phyloP scores from a whole-genome alignment of 2,888 invertebrate species.

The Gastrophysa polygoni region DNA sequence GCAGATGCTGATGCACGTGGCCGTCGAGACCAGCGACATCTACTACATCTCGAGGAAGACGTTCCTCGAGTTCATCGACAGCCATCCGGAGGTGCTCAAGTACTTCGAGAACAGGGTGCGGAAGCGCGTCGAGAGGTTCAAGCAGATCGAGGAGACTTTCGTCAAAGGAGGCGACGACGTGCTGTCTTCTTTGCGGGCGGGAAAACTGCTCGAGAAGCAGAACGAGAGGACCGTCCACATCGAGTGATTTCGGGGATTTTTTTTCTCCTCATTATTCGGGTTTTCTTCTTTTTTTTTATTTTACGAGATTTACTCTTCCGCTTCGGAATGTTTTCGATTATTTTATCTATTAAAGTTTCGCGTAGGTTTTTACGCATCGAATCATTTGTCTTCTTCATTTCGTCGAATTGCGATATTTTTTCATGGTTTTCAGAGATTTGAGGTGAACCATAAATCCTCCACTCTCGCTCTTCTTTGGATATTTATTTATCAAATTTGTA shows the following conservation, averaged over 20 bases:
- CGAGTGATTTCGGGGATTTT: not conserved
- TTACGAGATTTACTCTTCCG: too few species aligned
- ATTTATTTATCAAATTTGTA: too few species aligned
- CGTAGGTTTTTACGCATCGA: too few species aligned
- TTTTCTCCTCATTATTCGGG: not conserved
- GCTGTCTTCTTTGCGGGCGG: not conserved
- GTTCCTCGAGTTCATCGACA: not conserved
- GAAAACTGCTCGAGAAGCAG: not conserved
- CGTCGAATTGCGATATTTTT: too few species aligned
- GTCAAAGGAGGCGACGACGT: not conserved
- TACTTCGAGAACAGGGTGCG: not conserved
- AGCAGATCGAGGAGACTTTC: not conserved
- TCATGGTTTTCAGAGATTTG: too few species aligned
- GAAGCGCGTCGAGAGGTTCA: not conserved
- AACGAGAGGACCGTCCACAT: not conserved
- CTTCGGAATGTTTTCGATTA: not conserved
- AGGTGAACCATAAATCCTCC: too few species aligned
- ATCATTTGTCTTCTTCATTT: too few species aligned
- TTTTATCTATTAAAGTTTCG: too few species aligned
- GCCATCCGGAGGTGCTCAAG: not conserved
- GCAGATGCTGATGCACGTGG: conserved; percentile 35
- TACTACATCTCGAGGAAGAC: conserved; percentile 27
- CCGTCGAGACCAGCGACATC: conserved; percentile 51
- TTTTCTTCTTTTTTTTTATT: not conserved
- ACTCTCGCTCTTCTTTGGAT: too few species aligned